Evolutionary conservation across 2,797 vertebrate genomes (phyloP).

Genomic region (Cygnus olor): DNA sequence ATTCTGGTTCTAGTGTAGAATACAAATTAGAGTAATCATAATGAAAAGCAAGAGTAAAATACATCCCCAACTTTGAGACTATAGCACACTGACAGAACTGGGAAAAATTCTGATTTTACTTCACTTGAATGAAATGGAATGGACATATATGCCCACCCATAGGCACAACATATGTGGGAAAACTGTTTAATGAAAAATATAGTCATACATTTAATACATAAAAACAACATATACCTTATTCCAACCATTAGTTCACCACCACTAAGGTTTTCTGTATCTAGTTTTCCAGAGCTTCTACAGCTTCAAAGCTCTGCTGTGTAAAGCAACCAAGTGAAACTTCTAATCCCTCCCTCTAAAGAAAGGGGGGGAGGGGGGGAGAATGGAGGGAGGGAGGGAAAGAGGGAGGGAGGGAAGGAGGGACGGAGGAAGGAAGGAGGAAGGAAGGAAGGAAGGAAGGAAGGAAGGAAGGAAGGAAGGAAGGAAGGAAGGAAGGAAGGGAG

Average conservation of each 20-base stretch:
- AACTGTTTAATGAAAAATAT: neutral
- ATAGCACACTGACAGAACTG: neutral
- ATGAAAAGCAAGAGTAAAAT: neutral
- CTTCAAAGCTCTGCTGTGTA: neutral
- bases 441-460: too few species aligned
- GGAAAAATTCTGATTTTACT: neutral
- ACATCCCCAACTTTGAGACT: neutral
- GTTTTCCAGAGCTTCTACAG: neutral
- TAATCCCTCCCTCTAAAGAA: neutral
- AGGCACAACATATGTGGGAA: neutral
- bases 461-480: too few species aligned
- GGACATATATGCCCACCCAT: neutral
- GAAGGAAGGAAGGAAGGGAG: too few species aligned
- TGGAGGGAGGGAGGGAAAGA: too few species aligned
- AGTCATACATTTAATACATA: neutral
- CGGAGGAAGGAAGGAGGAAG: too few species aligned
- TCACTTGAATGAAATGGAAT: neutral
- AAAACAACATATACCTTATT: neutral
- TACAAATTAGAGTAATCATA: neutral
- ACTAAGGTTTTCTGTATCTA: neutral
- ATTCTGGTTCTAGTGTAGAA: rapidly evolving
- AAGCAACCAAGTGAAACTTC: neutral
- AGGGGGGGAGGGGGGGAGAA: too few species aligned
- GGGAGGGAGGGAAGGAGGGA: too few species aligned
- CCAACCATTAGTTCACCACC: neutral